Percentiles rank a stretch among this genome's conserved stretches.
These are phyloP conservation scores for Oryzias celebensis DNA, from an alignment of 2,113 vertebrate genomes.

Conservation along the genomic window DNA sequence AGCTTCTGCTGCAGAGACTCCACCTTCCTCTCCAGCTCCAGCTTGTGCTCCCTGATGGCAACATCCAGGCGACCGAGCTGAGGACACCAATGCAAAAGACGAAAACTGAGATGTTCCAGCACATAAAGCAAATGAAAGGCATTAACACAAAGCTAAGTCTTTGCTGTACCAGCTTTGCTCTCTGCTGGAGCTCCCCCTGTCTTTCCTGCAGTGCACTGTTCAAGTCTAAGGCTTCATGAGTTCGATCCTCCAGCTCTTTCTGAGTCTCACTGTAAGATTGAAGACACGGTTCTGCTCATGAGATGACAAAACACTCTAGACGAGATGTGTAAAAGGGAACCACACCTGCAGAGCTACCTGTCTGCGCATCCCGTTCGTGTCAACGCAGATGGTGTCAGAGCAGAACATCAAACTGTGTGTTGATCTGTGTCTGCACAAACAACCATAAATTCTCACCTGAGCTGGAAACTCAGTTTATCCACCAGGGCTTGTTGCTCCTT, in stretches of 20 bases:
- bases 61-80: conserved; percentile 90
- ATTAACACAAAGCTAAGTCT: neutral
- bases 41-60: conserved; percentile 86
- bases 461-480: conserved; percentile 80
- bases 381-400: neutral
- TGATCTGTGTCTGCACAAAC: neutral
- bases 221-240: conserved; percentile 87
- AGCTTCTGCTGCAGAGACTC: conserved; percentile 82
- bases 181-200: conserved; percentile 92
- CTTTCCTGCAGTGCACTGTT: conserved; percentile 88
- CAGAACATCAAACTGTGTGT: neutral
- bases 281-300: conserved; percentile 2
- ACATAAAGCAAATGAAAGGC: neutral
- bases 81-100: conserved; percentile 4
- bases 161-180: conserved; percentile 86
- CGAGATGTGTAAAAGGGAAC: neutral
- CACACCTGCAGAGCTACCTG: no score
- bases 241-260: conserved; percentile 88
- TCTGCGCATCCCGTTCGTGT: no score
- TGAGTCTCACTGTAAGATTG: conserved; percentile 81
- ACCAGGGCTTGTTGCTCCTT: conserved; percentile 80
- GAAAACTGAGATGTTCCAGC: neutral
- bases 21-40: conserved; percentile 89
- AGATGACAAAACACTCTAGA: neutral
- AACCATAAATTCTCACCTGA: conserved; percentile 78